Base-by-base conservation (phyloP, 2,797 vertebrate genomes). In the Clarias laeviceps region DNA sequence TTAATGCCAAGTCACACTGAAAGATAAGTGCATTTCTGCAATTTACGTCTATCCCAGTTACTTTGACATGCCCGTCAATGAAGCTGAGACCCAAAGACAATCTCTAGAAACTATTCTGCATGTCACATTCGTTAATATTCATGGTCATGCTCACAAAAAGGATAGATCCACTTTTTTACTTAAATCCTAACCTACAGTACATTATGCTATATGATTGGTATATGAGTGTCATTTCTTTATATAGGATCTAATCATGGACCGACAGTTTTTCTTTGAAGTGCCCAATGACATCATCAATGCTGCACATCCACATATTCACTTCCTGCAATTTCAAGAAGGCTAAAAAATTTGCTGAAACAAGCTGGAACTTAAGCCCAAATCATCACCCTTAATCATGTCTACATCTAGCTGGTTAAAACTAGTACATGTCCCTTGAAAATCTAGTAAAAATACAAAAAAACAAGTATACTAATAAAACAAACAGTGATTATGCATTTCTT, bases 1-100 rank as follows among this genome's bases (percentile, higher is more conserved):
- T 80, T 12, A 50, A 50, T 64, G 78, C 37, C 78, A 64, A 80
- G 78, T 65, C 78, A 45, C 78, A 64, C 57, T 45, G 59, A 45
- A 80, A 34, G 9, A 4, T 14, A 79, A 40, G 76, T 24, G 76
- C 76, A 7, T 79, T 62, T 61, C 29, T 61, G 76, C 20, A 79
- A 79, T 64, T 64, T 40, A 40, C 3, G 77, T 79, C 34, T 2
- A 1, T 79, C 14, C 14, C 14, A 18, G 64, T 79, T 62, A 78
- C 76, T 15, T 15, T 7, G 57, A 20, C 57, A 61, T 34, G 56
- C 12, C 32, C 40, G 59, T 8, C 4, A 34, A 45, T 9, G 14
- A 40, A 61, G 17, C 77, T 54, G 18, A 62, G 82, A 22, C 45
- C 61, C n/a, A 82, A 69, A 83, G 77, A 27, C 24, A 4, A 62